Percentiles rank a stretch among this genome's conserved stretches.
Conservation (phyloP, 2,113 vertebrate genomes). For the Cercocebus atys region DNA sequence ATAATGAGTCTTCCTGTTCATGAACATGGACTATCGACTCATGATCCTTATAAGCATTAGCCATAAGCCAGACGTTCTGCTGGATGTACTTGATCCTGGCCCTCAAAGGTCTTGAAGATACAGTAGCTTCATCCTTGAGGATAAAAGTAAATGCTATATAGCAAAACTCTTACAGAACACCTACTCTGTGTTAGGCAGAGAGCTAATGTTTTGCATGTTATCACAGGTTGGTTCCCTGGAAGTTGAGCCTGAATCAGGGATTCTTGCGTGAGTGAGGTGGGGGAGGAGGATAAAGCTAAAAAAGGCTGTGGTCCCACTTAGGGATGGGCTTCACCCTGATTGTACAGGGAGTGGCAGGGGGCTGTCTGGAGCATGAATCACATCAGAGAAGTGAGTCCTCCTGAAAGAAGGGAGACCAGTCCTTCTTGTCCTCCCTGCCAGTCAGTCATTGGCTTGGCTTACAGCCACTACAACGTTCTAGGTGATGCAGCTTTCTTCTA, state of each 20-base stretch:
- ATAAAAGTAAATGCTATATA: neutral
- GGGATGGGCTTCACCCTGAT: neutral
- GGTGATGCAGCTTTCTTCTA: neutral
- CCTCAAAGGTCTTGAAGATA: neutral
- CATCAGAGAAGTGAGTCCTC: neutral
- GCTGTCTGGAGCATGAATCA: neutral
- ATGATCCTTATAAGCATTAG: neutral
- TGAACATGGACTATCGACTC: neutral
- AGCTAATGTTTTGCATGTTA: fast-evolving
- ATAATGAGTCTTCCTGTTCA: neutral
- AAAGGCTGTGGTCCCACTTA: neutral
- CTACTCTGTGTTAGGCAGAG: fast-evolving
- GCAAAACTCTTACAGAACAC: neutral
- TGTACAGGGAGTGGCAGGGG: fast-evolving
- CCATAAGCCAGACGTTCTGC: neutral
- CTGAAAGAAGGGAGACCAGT: neutral
- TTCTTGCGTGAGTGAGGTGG: neutral
- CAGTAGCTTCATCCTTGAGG: neutral
- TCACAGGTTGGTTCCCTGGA: neutral
- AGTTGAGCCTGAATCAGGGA: neutral
- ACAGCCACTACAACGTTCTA: neutral
- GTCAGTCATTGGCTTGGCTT: no score
- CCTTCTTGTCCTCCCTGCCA: neutral
- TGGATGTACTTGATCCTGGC: neutral
- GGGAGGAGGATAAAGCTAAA: neutral